These are phyloP conservation scores for Chelonia mydas DNA, from an alignment of 2,797 vertebrate genomes.

Conservation along the genomic window DNA sequence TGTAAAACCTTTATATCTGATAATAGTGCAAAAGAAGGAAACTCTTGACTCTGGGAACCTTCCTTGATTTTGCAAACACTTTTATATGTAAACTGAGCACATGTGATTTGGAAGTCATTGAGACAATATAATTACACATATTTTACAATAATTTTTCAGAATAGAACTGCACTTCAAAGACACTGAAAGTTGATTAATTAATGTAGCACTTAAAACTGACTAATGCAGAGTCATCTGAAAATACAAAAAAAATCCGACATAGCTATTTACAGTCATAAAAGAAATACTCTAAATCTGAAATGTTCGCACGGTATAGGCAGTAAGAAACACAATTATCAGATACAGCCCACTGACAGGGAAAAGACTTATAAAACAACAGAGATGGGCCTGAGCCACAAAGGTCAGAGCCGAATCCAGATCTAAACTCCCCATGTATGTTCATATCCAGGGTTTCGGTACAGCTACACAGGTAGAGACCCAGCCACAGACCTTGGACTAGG, in stretches of 20 bases:
- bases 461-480: not conserved
- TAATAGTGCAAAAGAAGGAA: not conserved
- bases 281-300: not conserved
- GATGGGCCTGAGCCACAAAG: not conserved
- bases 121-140: not conserved
- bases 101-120: not conserved
- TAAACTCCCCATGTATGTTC: not conserved
- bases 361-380: not conserved
- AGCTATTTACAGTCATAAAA: not conserved
- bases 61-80: not conserved
- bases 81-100: not conserved
- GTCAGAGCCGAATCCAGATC: not conserved
- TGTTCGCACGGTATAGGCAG: not conserved
- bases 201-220: not conserved
- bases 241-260: not conserved
- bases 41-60: not conserved
- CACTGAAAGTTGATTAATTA: not conserved
- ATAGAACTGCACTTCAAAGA: not conserved
- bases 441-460: not conserved
- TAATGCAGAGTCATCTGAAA: not conserved
- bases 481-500: not conserved
- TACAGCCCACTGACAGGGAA: not conserved
- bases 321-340: not conserved
- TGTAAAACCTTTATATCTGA: not conserved
- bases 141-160: not conserved